Evolutionary conservation across 2,797 vertebrate genomes (phyloP).

Genomic region (Artibeus jamaicensis): DNA sequence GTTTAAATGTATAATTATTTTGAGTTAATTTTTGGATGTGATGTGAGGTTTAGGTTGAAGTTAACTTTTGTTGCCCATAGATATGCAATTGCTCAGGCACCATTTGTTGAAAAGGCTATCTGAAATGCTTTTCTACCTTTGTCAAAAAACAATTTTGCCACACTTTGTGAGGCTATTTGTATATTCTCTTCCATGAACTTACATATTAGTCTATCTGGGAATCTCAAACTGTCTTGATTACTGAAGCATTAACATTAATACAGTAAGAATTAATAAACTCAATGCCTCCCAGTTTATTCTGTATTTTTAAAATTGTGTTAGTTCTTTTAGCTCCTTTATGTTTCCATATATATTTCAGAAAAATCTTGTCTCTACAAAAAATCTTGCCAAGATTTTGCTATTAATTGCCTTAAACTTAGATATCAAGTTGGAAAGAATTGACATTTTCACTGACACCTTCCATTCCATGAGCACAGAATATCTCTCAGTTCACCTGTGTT

Average conservation of each 20-base stretch:
- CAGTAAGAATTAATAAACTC: not conserved
- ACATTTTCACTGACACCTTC: not conserved
- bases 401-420: not conserved
- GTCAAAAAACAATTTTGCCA: not conserved
- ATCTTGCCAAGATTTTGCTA: not conserved
- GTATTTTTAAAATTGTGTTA: not conserved
- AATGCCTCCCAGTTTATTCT: not conserved
- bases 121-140: not conserved
- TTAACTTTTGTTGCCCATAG: not conserved
- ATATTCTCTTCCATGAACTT: not conserved
- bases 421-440: not conserved
- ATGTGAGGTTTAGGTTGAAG: not conserved
- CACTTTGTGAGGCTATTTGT: not conserved
- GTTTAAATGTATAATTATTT: not conserved
- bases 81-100: not conserved
- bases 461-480: not conserved
- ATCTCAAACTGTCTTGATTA: not conserved
- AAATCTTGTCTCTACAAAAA: not conserved
- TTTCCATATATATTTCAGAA: not conserved
- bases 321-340: not conserved
- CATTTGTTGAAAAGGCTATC: not conserved
- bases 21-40: not conserved
- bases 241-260: not conserved
- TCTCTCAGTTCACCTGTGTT: not conserved
- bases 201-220: not conserved